phyloP scores from a whole-genome alignment of 2,797 vertebrate genomes.

The Mustela erminea region DNA sequence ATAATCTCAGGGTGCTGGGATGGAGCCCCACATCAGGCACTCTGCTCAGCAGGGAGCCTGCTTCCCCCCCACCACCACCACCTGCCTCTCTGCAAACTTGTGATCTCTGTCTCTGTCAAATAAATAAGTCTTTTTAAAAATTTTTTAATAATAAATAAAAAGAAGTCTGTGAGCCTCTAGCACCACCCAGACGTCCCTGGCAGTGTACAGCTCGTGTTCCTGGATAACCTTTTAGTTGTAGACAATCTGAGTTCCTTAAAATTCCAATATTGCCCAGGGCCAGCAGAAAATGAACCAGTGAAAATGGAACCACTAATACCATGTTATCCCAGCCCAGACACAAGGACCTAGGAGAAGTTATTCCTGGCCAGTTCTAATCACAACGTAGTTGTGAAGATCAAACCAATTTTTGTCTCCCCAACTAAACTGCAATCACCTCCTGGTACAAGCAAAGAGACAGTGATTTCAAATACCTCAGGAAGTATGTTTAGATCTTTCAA shows the following conservation, averaged over 20 bases:
- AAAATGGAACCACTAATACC: not conserved
- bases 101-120: no score
- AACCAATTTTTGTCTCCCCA: not conserved
- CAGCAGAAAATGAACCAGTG: not conserved
- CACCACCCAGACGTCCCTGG: not conserved
- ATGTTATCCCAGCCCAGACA: not conserved
- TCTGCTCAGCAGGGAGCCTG: no score
- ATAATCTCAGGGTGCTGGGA: no score
- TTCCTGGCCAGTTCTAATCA: not conserved
- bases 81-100: no score
- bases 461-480: slow-evolving; percentile 13
- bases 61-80: no score
- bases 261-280: not conserved
- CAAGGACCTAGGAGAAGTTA: not conserved
- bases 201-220: not conserved
- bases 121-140: no score
- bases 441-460: not conserved
- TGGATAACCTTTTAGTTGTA: not conserved
- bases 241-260: not conserved
- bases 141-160: no score
- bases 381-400: not conserved
- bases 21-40: no score
- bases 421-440: not conserved
- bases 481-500: not conserved
- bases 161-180: not conserved